Evolutionary conservation across 2,888 invertebrate species (phyloP), one percentile per base, ranked within the genome.

Genomic region (Eudemis profundana): DNA sequence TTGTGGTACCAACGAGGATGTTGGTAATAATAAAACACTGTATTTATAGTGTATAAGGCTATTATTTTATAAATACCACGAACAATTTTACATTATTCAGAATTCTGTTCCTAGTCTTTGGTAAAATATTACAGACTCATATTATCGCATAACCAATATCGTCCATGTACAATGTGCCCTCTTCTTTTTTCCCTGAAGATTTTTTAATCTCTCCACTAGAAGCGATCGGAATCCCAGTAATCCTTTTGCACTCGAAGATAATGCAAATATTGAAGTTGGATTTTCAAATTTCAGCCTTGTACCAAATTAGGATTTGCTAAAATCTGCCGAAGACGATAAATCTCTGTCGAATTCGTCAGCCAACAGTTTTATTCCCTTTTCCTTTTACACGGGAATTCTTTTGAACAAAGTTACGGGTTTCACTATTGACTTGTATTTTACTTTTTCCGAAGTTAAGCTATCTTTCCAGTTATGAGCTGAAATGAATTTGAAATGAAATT

Each of bases 321-420:
- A 84, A 83, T 83, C 79, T 80, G 77, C 72, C 75, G 70, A 73
- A 82, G 80, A 85, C 83, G 78, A 85, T 86, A 86, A 86, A 86
- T 86, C 85, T 85, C 81, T 83, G 86, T 86, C 85, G 84, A 85
- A 85, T 85, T 85, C 85, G 84, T 86, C 85, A 85, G 86, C 78
- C 75, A 83, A 83, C 83, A 82, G 78, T 86, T 84, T 85, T 81
- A 83, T 86, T 85, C 81, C 78, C 80, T 84, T 82, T 81, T 76
- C 75, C 73, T 78, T 81, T 81, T 75, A 70, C 74, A 74, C 69
- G 67, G 72, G 73, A 73, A 80, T 83, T 82, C 78, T 81, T 82
- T 79, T 74, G 70, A 82, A 82, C 81, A 81, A 84, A 85, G 82
- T 84, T 85, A 79, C 73, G 72, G 70, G 74, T 74, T 76, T 57